Evolutionary conservation across 2,888 invertebrate species (phyloP).

Genomic region (Eupelmus urozonus): DNA sequence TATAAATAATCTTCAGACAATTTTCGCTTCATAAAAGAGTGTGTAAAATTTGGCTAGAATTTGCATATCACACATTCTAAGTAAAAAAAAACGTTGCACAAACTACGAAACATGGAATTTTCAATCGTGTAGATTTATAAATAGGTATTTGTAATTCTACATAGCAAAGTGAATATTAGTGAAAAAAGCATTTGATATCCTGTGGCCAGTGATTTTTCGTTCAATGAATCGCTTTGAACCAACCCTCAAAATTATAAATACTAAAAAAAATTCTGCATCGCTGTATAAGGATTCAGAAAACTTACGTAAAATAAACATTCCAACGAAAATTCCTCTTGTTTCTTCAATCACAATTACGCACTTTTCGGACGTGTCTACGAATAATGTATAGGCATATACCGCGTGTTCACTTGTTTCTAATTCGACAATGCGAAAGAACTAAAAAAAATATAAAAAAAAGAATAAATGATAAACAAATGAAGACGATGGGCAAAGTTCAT

Average conservation of each 20-base stretch:
- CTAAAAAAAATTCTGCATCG: constrained; percentile 14
- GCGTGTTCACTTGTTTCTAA: constrained; percentile 46
- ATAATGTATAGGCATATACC: constrained; percentile 31
- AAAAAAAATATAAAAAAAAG: constrained; percentile 14
- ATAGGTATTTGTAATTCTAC: constrained; percentile 45
- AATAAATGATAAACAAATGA: constrained; percentile 1
- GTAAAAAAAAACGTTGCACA: constrained; percentile 46
- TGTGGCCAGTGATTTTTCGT: constrained; percentile 47
- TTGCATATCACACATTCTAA: constrained; percentile 46
- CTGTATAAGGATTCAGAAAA: constrained; percentile 15
- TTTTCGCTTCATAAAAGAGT: constrained; percentile 40
- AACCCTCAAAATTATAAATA: constrained; percentile 19
- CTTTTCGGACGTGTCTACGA: constrained; percentile 35
- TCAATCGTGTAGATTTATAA: constrained; percentile 53
- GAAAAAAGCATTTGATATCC: constrained; percentile 46
- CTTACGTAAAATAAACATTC: constrained; percentile 4
- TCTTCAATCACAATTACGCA: constrained; percentile 30
- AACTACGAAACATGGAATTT: constrained; percentile 52
- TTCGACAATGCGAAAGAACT: constrained; percentile 13
- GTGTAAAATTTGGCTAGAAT: constrained; percentile 43
- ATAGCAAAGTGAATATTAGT: constrained; percentile 2
- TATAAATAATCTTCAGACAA: constrained; percentile 36
- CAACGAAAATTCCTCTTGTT: constrained; percentile 38
- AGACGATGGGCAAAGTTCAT: constrained; percentile 13
- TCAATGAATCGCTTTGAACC: constrained; percentile 7